Evolutionary conservation across 2,888 invertebrate genomes (phyloP), one percentile per base, ranked within the genome.

Genomic region (Lasioglossum morio): DNA sequence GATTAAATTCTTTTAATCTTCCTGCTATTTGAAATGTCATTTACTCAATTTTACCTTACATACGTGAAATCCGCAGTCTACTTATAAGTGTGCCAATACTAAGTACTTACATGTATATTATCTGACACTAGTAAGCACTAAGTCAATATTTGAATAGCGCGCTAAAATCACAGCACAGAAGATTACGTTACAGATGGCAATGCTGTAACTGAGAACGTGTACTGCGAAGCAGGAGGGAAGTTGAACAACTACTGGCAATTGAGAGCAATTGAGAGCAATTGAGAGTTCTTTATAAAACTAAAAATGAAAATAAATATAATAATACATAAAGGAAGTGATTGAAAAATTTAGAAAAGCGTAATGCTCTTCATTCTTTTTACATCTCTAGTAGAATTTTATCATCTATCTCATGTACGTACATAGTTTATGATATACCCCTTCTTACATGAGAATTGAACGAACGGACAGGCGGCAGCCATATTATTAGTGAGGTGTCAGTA

Each of bases 401-500:
- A 34, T 87, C 89, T 88, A 78, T 53, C 23, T 80, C 7, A 30
- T 10, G 5, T 27, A 27, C 46, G 10, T 27, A n/a, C 40, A 57
- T 88, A 83, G 81, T 81, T 82, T 76, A 72, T 84, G 91, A 77
- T 78, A 66, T 85, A 81, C 79, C 81, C 81, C 85, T 79, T 46
- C 86, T 76, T 81, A 23, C 8, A 72, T 27, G 81, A 74, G 73
- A 77, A 84, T 74, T 30, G 70, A 69, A 74, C 80, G 77, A 82
- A 82, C 84, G 82, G 84, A 87, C 87, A 85, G 88, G 89, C 91
- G 93, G 94, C 94, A 92, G 95, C 95, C 95, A 95, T 95, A 94
- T 95, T 95, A 93, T 94, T 93, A 94, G 94, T 95, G 95, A 95
- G 94, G 94, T 95, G 95, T 95, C 95, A 95, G 94, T 95, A 94